Evolutionary conservation across 2,888 invertebrate species (phyloP).

Genomic region (Blomia tropicalis): DNA sequence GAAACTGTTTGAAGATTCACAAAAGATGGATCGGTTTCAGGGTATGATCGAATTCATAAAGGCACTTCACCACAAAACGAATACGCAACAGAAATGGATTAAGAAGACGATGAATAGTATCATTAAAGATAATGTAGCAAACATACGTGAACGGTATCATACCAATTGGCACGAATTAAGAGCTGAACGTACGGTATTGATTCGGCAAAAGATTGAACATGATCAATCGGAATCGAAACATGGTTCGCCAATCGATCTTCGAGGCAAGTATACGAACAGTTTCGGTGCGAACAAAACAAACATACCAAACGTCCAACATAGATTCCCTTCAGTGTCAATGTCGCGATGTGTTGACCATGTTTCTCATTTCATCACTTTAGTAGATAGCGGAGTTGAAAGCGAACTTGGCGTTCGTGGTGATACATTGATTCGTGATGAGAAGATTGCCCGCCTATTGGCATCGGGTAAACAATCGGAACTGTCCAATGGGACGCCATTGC

Average conservation of each 20-base stretch:
- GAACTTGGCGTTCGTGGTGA: constrained; percentile 31
- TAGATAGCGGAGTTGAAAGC: constrained; percentile 31
- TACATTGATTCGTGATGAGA: constrained; percentile 32
- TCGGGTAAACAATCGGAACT: constrained; percentile 29
- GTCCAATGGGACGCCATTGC: constrained; percentile 29
- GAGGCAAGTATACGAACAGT: constrained; percentile 2
- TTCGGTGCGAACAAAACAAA: background rate
- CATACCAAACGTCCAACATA: background rate
- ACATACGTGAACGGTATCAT: constrained; percentile 36
- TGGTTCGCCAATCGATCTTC: background rate
- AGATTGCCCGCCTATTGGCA: constrained; percentile 34
- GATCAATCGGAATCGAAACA: background rate
- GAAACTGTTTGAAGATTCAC: constrained; percentile 41
- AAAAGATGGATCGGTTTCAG: constrained; percentile 37
- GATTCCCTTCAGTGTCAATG: background rate
- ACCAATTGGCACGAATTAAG: constrained; percentile 37
- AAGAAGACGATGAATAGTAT: constrained; percentile 41
- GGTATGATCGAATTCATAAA: constrained; percentile 38
- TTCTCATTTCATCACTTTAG: constrained; percentile 1
- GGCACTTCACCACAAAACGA: constrained; percentile 37
- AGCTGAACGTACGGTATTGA: constrained; percentile 39
- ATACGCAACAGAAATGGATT: constrained; percentile 42
- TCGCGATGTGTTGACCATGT: background rate
- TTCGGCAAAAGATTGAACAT: constrained; percentile 29
- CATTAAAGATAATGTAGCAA: constrained; percentile 39